Base-by-base conservation (phyloP, 2,113 vertebrate genomes). In the human region DNA sequence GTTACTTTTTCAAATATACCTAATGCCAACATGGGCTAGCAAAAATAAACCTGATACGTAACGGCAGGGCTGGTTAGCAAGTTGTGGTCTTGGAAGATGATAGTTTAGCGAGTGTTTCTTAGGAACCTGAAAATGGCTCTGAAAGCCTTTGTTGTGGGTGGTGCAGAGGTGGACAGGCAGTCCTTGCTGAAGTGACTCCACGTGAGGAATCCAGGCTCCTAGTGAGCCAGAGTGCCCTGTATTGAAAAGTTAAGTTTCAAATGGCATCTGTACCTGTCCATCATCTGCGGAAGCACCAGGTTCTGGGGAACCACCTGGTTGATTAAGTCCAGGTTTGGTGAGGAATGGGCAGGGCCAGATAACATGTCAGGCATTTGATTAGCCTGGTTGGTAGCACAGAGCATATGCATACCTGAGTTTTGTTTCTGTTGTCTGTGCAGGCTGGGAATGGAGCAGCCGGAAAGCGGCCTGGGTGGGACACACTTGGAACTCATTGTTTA, bases 391-490 rank as follows among this genome's bases (percentile, higher is more conserved):
- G 30, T 38, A 30, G 73, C 70, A 8, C 1, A 43, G 27, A 43
- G 14, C 57, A 7, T 1, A 8, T 3, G 14, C 64, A 16, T 1
- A 11, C 7, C 10, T 27, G 27, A 79, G 20, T 22, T 55, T 8
- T 3, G 2, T 17, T 68, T 70, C 20, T 50, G 0, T 6, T n/a
- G 17, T 20, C 14, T 13, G 20, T 8, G 27, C 0, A 1, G 30
- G 8, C 5, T 13, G 3, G 18, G 35, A 30, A 30, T 13, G 18
- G 52, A 27, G 48, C 43, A 32, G 23, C n/a, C 2, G 20, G 68
- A 38, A 64, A 22, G 40, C 8, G 48, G 55, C 6, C 27, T 68
- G 66, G 32, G 66, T 0, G 23, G 57, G 17, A 61, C 16, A 8
- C 5, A 3, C 9, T n/a, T 59, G 43, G 73, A 14, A 45, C 40